Evolutionary conservation across 2,888 invertebrate genomes (phyloP), one percentile per base, ranked within the genome.

Genomic region (Noctuana brunneofusca): DNA sequence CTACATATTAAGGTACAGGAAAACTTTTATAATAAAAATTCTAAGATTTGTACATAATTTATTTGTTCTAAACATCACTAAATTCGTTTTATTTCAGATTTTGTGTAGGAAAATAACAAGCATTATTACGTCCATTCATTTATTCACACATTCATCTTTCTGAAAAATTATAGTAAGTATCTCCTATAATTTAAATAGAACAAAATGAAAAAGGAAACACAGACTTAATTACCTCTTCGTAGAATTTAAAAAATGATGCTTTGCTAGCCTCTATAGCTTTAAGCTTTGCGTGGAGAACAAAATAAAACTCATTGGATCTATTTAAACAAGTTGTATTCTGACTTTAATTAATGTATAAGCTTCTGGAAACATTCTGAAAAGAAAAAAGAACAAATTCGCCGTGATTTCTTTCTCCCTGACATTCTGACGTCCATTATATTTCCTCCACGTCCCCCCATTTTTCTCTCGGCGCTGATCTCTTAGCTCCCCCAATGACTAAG

Each of bases 401-500:
- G 12, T n/a, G 22, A 48, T 48, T 48, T 48, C n/a, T n/a, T 49
- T 49, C 8, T 14, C 49, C 18, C 16, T 52, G 32, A 32, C 32
- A 32, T 52, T 52, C 48, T 58, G 48, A 58, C 48, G 32, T 49
- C 22, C 35, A 20, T 48, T 20, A 46, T 20, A 46, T 49, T 22
- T n/a, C 16, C 48, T 12, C 46, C 46, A 16, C 18, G 32, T 32
- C 16, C 52, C 16, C 32, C 9, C 18, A 52, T 52, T 4, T 32
- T 54, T 38, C 16, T 18, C 11, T 12, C 49, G 14, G 27, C 49
- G 24, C 48, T 48, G 38, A 38, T 54, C 22, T 54, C 24, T 38
- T 24, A 22, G 43, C 20, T 62, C 20, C 32, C 54, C 38, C 30
- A 14, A 27, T 24, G 62, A 62, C 20, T 38, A 62, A 62, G 49